A percentile compares a stretch with the other conserved stretches of the same genome.
Evolutionary conservation across 1,140 invertebrate genomes (phyloP).

Genomic region (Neodiprion virginianus): DNA sequence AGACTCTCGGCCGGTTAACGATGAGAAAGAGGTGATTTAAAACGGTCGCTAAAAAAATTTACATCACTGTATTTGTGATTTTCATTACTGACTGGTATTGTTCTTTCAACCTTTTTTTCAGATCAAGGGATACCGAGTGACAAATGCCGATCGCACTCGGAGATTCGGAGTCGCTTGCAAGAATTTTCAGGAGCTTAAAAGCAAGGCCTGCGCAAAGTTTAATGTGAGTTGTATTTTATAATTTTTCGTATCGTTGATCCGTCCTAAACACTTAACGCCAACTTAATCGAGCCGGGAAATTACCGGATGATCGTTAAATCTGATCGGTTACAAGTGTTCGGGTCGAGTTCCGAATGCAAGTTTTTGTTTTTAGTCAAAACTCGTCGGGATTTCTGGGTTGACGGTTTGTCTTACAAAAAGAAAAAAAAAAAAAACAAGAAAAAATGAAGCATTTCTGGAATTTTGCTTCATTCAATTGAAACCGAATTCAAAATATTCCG

Average conservation of each 20-base stretch:
- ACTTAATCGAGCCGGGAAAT: neutral
- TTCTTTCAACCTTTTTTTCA: conserved; percentile 29
- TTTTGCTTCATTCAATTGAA: too few species aligned
- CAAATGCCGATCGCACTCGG: conserved; percentile 67
- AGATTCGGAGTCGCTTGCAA: conserved; percentile 75
- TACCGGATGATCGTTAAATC: neutral
- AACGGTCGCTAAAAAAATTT: too few species aligned
- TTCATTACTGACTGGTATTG: neutral
- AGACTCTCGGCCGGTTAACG: too few species aligned
- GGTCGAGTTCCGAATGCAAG: too few species aligned
- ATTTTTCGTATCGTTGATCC: conserved; percentile 32
- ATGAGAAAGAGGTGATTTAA: too few species aligned
- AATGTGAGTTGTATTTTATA: conserved; percentile 63
- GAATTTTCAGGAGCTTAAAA: conserved; percentile 67
- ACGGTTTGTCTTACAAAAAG: too few species aligned
- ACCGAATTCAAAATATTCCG: too few species aligned
- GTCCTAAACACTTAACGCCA: neutral
- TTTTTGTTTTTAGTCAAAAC: too few species aligned
- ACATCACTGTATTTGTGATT: neutral
- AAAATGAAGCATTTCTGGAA: too few species aligned
- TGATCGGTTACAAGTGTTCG: too few species aligned
- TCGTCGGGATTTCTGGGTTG: too few species aligned
- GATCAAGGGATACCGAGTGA: conserved; percentile 76
- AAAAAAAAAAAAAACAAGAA: too few species aligned
- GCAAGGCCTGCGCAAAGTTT: conserved; percentile 72